Evolutionary conservation across 1,140 invertebrate genomes (phyloP).

Genomic region (Tetragonula clypearis): DNA sequence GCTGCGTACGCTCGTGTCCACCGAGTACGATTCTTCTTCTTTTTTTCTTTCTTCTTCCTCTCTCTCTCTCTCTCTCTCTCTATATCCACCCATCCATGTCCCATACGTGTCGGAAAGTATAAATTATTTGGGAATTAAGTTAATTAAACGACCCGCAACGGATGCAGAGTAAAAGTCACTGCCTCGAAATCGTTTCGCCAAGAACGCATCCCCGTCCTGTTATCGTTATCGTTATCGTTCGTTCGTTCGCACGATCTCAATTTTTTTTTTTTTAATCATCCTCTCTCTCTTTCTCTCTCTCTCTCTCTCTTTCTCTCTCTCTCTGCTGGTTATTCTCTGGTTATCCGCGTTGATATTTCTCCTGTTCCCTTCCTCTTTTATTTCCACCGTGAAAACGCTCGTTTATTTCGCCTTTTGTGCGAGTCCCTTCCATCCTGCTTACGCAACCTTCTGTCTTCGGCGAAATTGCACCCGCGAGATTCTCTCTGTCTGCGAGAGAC

Average conservation of each 20-base stretch:
- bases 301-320: too few relatives aligned
- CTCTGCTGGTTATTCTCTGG: neutral
- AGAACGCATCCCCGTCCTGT: neutral
- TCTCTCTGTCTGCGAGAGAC: too few relatives aligned
- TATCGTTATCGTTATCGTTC: neutral
- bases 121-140: conserved; percentile 44
- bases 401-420: neutral
- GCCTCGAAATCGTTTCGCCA: neutral
- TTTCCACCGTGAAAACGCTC: too few relatives aligned
- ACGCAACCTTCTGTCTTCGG: neutral
- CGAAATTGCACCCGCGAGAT: neutral
- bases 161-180: neutral
- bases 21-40: conserved; percentile 7
- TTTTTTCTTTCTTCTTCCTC: too few relatives aligned
- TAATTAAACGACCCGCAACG: conserved; percentile 31
- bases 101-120: neutral
- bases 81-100: too few relatives aligned
- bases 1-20: conserved; percentile 15
- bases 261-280: neutral
- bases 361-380: neutral
- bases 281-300: too few relatives aligned
- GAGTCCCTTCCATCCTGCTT: neutral
- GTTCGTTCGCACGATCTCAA: neutral
- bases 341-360: neutral
- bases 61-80: too few relatives aligned